Evolutionary conservation across 2,797 vertebrate species (phyloP).

Genomic region (Denticeps clupeoides): DNA sequence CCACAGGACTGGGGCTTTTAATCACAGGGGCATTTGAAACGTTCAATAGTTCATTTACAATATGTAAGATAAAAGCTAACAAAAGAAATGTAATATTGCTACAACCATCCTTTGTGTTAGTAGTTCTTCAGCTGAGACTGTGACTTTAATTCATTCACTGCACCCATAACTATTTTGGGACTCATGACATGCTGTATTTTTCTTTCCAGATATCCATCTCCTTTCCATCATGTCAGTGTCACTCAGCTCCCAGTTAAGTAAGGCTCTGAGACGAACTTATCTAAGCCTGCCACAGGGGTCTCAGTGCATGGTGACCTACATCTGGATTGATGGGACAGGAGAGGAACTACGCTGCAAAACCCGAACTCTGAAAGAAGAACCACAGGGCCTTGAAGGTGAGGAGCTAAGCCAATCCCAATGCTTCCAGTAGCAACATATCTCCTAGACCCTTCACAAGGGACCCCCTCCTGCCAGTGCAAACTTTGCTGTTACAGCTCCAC

Average conservation of each 20-base stretch:
- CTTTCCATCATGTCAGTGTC: constrained; percentile 43
- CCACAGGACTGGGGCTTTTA: no score
- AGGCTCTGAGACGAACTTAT: constrained; percentile 66
- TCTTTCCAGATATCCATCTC: background rate
- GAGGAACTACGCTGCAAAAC: constrained; percentile 72
- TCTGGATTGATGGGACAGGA: constrained; percentile 79
- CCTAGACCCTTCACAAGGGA: no score
- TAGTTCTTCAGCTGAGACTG: background rate
- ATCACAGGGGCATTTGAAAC: no score
- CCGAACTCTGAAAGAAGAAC: constrained; percentile 63
- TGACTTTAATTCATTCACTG: no score
- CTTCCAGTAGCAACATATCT: no score
- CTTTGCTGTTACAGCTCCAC: no score
- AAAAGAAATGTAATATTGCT: background rate
- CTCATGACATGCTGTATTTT: no score
- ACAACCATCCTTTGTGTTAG: background rate
- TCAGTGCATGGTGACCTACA: constrained; percentile 68
- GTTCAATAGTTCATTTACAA: no score
- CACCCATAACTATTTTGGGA: no score
- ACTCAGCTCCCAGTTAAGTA: constrained; percentile 66
- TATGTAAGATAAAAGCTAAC: no score
- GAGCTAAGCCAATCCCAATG: no score
- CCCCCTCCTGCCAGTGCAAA: no score
- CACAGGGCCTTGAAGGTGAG: constrained; percentile 58
- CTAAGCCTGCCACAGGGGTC: constrained; percentile 63